Conservation (phyloP, 1,140 invertebrate species). For the Camponotus pennsylvanicus region DNA sequence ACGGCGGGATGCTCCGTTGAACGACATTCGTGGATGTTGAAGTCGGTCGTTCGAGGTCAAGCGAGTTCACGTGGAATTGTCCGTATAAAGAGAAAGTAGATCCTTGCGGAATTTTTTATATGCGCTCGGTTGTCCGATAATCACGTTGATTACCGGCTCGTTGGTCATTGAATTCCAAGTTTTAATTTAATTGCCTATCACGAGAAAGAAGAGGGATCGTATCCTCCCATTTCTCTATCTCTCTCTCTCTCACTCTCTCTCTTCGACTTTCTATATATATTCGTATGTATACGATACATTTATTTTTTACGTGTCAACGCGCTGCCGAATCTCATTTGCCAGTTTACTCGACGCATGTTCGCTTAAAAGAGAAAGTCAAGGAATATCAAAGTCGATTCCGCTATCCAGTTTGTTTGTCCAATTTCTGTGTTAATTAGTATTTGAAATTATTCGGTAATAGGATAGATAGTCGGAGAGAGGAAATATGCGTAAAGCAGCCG, state of each 20-base stretch:
- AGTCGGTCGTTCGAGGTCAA: slow-evolving; percentile 80
- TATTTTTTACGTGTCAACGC: background rate
- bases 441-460: slow-evolving; percentile 28
- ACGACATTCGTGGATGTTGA: slow-evolving; percentile 81
- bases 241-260: too few relatives aligned
- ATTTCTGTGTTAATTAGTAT: background rate
- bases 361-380: slow-evolving; percentile 13
- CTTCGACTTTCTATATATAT: slow-evolving; percentile 2
- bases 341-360: background rate
- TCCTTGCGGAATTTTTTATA: slow-evolving; percentile 67
- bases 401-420: background rate
- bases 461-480: background rate
- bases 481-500: slow-evolving; percentile 51
- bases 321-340: slow-evolving; percentile 2
- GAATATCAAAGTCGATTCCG: background rate
- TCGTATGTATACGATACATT: background rate
- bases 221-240: background rate
- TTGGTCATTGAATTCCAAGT: slow-evolving; percentile 11
- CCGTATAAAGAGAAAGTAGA: slow-evolving; percentile 76
- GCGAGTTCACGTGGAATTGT: slow-evolving; percentile 77
- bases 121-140: slow-evolving; percentile 28
- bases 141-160: slow-evolving; percentile 28
- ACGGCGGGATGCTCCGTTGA: slow-evolving; percentile 68
- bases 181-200: slow-evolving; percentile 18
- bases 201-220: background rate